Conservation (phyloP, 2,113 vertebrate genomes). For the Haemorhous mexicanus region DNA sequence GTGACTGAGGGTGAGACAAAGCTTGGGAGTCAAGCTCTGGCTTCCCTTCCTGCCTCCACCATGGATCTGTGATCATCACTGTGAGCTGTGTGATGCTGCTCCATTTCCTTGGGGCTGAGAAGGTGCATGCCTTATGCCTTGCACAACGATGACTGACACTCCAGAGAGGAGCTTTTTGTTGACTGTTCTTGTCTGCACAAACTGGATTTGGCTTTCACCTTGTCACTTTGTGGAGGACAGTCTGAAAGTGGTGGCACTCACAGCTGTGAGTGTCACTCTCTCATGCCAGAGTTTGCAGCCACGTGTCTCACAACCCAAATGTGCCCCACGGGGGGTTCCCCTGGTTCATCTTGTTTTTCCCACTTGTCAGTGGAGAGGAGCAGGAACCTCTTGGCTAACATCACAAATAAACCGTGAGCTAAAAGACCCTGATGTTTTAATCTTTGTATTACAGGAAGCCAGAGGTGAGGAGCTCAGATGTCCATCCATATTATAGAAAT, state of each 20-base stretch:
- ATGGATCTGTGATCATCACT: not conserved
- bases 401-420: not conserved
- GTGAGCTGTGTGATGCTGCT: not conserved
- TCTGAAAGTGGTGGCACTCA: not conserved
- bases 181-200: not conserved
- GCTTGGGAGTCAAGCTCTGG: not conserved
- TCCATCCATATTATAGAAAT: not conserved
- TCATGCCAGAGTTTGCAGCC: not conserved
- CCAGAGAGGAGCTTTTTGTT: not conserved
- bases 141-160: rapidly evolving
- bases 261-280: not conserved
- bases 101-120: not conserved
- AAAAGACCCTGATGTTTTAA: not conserved
- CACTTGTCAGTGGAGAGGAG: not conserved
- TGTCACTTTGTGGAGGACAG: not conserved
- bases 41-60: not conserved
- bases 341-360: not conserved
- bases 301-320: rapidly evolving
- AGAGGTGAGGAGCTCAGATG: not conserved
- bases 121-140: not conserved
- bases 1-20: not conserved
- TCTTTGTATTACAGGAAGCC: not conserved
- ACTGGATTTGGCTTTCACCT: not conserved
- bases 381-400: not conserved
- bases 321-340: rapidly evolving